A percentile compares a stretch with the other conserved stretches of the same genome.
Conservation (phyloP, 2,888 invertebrate species). For the Thymelicus acteon region DNA sequence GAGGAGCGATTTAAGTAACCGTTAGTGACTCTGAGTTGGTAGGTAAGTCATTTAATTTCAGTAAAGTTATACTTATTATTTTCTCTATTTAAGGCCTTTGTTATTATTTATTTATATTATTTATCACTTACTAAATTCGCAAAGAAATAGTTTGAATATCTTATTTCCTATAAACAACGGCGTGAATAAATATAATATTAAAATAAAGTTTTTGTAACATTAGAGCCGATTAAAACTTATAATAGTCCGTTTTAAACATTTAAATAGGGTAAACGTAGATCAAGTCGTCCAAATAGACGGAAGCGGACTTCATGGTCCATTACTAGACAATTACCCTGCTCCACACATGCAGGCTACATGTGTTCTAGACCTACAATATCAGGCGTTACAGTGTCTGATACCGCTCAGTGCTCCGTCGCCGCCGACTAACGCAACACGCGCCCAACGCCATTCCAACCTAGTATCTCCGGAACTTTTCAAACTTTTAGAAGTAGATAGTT, state of each 20-base stretch:
- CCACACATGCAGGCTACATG: slow-evolving; percentile 53
- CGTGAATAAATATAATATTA: too few species aligned
- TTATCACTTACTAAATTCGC: too few species aligned
- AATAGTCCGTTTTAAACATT: not conserved
- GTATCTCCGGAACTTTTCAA: slow-evolving; percentile 47
- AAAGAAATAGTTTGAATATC: too few species aligned
- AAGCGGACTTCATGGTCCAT: slow-evolving; percentile 9
- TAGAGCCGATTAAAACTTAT: not conserved
- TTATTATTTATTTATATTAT: too few species aligned
- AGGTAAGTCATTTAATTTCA: too few species aligned
- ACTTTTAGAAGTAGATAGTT: slow-evolving; percentile 39
- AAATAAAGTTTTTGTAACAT: too few species aligned
- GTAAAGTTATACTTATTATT: too few species aligned
- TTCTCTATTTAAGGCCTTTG: too few species aligned
- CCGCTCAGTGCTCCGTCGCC: slow-evolving; percentile 72
- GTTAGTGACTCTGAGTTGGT: too few species aligned
- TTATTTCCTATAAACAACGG: too few species aligned
- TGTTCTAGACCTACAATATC: slow-evolving; percentile 74
- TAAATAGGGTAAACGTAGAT: not conserved
- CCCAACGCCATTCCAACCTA: slow-evolving; percentile 23
- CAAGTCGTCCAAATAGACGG: not conserved
- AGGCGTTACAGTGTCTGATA: slow-evolving; percentile 69
- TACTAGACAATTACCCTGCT: slow-evolving; percentile 19
- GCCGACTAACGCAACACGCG: slow-evolving; percentile 70
- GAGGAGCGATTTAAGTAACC: too few species aligned